Evolutionary conservation across 2,797 vertebrate species (phyloP), one percentile per base, ranked within the genome.

Genomic region (Crypturellus tataupa): DNA sequence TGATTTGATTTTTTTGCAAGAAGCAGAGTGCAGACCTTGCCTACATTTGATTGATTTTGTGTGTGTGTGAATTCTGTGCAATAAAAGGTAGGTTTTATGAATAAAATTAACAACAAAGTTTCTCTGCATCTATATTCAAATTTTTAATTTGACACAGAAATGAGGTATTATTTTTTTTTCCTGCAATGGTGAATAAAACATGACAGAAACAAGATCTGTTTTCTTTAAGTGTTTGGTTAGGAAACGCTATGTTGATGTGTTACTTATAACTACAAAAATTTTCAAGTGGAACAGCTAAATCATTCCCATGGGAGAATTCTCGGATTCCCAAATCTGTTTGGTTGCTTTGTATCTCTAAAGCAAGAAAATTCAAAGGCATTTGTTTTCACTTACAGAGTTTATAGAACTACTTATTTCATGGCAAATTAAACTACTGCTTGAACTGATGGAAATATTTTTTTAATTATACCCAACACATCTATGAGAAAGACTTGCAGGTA

Each of bases 391-490:
- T 85, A 96, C 94, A 76, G 96, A 53, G 87, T 98, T 97, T 97
- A 97, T 96, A 97, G 93, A 97, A 97, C 97, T 96, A 94, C 94
- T 97, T 97, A 97, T 94, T 95, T 97, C 95, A 89, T 94, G 94
- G 87, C 95, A 96, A 94, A 93, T 81, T 95, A 95, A 96, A 92
- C 90, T 97, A 91, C 89, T 97, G 96, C 97, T 97, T 96, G 94
- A 97, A 94, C 92, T 92, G 93, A 95, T 95, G 94, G 89, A 93
- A 96, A 78, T 97, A 97, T 97, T 98, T 98, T 98, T 97, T 94
- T 95, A 97, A 96, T 96, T 95, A 83, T 90, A 97, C 44, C 73
- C 97, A 95, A 95, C 89, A 67, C 89, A 39, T 94, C 92, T 96
- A 31, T 95, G 95, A 95, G 91, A 94, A 94, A 62, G 87, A 94